Evolutionary conservation across 1,140 invertebrate genomes (phyloP), one percentile per base, ranked within the genome.

Genomic region (Bradynema listronoti): DNA sequence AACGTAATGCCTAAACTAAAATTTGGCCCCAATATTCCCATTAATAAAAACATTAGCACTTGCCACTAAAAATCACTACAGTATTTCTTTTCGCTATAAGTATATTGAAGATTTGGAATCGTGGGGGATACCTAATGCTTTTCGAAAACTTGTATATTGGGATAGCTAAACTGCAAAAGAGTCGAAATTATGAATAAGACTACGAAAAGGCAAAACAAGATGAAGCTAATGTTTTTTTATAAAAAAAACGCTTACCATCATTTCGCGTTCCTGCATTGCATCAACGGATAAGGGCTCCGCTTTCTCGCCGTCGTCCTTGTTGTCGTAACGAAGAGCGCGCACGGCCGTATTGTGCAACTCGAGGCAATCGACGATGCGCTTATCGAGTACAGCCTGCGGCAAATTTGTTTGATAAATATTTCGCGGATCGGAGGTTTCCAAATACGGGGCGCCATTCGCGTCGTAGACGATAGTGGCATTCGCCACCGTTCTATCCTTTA

Each of bases 321-420:
- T 91, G 78, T 98, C 98, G 82, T 96, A 99, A 61, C 94, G 84
- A 91, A 99, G 97, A 0, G 95, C 94, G 81, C 97, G 91, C 0
- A 93, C 89, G 43, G 84, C 96, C 78, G 96, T 90, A 81, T 98
- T 97, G 74, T 98, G 93, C 56, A 98, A 84, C 76, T 97, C 91
- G 25, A 99, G 81, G 77, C 95, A 98, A 75, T 98, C 97, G 6
- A 88, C 88, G 69, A 99, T 98, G 65, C 95, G 85, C 76, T 97
- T 90, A 82, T 99, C 92, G 79, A 96, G 98, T 63, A 91, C 91
- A 45, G 91, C 80, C 74, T 97, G 87, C 0, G 95, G 95, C 79
- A 98, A 93, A 50, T 88, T 84, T 3, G 94, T 98, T 62, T 89
- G 91, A 79, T 99, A 99, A 14, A 33, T 46, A 46, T 72, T 56